A percentile compares a stretch with the other conserved stretches of the same genome.
Evolutionary conservation across 2,797 vertebrate genomes (phyloP).

Genomic region (Myotis vivesi): DNA sequence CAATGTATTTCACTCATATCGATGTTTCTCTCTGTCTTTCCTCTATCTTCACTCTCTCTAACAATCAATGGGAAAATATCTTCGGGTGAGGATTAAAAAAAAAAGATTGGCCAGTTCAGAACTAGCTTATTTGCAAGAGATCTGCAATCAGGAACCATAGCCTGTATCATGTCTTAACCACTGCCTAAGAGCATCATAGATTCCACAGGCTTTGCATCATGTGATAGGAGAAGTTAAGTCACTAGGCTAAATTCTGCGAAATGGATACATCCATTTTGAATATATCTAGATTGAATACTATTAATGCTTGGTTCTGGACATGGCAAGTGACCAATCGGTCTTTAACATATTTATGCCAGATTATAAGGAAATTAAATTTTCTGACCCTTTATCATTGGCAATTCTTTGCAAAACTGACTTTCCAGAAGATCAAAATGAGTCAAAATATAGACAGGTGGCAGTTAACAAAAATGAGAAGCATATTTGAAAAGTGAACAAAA

Average conservation of each 20-base stretch:
- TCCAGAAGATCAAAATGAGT: background rate
- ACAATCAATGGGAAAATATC: no score
- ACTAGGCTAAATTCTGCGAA: background rate
- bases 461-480: background rate
- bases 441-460: background rate
- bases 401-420: slow-evolving; percentile 5
- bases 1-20: no score
- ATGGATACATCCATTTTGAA: background rate
- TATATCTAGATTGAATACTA: background rate
- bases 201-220: background rate
- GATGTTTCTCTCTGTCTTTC: no score
- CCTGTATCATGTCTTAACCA: background rate
- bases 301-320: background rate
- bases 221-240: background rate
- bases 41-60: no score
- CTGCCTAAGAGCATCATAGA: background rate
- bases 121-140: background rate
- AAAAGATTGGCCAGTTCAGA: background rate
- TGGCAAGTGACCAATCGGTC: background rate
- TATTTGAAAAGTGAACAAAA: background rate
- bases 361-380: slow-evolving; percentile 16
- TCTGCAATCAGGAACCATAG: background rate
- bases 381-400: background rate
- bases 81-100: background rate
- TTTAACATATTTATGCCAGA: background rate